A percentile compares a stretch with the other conserved stretches of the same genome.
Evolutionary conservation across 1,140 invertebrate species (phyloP).

Genomic region (Trissolcus basalis): DNA sequence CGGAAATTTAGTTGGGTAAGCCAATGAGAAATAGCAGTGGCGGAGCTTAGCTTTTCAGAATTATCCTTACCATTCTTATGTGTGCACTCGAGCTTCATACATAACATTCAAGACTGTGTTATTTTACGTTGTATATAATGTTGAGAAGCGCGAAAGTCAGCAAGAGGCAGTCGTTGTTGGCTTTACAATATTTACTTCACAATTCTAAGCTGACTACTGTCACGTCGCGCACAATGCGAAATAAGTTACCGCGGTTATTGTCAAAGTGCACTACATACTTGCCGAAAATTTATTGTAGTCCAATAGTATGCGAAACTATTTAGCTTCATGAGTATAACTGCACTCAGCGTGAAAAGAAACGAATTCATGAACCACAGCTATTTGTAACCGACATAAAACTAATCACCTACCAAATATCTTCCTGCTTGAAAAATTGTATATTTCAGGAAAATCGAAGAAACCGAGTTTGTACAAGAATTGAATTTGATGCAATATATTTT

Average conservation of each 20-base stretch:
- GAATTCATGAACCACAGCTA: no score
- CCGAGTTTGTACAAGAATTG: no score
- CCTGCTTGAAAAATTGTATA: no score
- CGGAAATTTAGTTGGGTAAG: neutral
- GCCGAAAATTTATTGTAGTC: constrained; percentile 16
- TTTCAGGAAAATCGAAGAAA: no score
- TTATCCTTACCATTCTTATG: constrained; percentile 4
- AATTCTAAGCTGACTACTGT: constrained; percentile 30
- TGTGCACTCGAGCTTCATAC: neutral
- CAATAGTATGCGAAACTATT: constrained; percentile 19
- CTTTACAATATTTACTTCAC: constrained; percentile 29
- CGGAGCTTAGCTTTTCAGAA: neutral
- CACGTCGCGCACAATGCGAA: constrained; percentile 21
- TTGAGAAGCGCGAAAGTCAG: constrained; percentile 20
- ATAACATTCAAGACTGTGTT: constrained; percentile 17
- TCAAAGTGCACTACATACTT: constrained; percentile 29
- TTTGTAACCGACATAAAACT: no score
- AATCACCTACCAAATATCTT: no score
- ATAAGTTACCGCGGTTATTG: constrained; percentile 24
- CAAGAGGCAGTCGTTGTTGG: constrained; percentile 18
- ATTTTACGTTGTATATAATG: constrained; percentile 12
- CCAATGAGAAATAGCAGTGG: neutral
- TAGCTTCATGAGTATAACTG: constrained; percentile 3
- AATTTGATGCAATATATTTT: no score
- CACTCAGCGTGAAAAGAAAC: neutral